Conservation (phyloP, 2,797 vertebrate genomes). For the Poecile montanus region DNA sequence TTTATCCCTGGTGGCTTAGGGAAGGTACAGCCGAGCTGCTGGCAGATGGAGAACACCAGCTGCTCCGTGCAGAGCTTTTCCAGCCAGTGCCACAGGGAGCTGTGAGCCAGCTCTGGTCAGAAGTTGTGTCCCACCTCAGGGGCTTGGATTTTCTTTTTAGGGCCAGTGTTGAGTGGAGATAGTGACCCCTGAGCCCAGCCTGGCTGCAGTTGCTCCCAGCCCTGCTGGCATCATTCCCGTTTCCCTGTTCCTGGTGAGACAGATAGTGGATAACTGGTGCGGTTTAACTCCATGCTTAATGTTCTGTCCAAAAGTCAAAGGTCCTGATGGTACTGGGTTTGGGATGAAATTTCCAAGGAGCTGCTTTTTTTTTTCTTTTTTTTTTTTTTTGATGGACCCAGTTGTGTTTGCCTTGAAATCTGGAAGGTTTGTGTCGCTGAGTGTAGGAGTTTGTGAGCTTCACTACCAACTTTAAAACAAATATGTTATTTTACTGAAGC, state of each 20-base stretch:
- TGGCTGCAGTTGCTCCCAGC: background rate
- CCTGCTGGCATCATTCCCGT: background rate
- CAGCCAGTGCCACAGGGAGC: background rate
- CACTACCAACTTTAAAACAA: background rate
- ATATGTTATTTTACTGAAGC: background rate
- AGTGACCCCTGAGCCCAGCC: background rate
- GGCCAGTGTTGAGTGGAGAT: background rate
- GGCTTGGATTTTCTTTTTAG: background rate
- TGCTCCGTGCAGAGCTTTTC: background rate
- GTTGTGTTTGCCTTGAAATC: background rate
- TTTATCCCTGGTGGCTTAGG: slow-evolving; percentile 22
- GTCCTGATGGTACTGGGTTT: background rate
- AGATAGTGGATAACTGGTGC: too few relatives aligned
- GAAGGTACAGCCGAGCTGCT: background rate
- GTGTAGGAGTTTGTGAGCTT: background rate
- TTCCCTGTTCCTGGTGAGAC: background rate
- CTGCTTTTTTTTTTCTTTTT: background rate
- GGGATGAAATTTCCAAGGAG: background rate
- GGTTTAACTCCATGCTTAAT: background rate
- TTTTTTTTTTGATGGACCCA: background rate
- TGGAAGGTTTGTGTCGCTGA: background rate
- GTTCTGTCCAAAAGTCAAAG: background rate
- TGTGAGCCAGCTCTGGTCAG: background rate
- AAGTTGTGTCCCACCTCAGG: background rate
- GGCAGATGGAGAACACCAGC: background rate